phyloP scores from a whole-genome alignment of 2,797 vertebrate genomes.

The Eulemur rubriventer region DNA sequence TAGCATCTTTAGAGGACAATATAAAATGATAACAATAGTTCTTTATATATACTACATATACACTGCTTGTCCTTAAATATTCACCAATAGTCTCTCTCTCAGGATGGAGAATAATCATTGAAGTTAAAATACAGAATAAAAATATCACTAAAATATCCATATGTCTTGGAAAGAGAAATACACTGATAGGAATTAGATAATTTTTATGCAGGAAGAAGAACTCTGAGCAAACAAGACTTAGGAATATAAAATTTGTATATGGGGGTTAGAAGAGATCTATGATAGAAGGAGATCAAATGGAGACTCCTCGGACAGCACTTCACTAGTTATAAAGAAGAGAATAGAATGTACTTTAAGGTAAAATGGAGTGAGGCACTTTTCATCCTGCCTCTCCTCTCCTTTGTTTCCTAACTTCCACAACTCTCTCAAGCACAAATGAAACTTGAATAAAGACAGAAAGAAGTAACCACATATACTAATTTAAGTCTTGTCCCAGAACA shows the following conservation, averaged over 20 bases:
- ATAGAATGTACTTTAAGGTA: background rate
- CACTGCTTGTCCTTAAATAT: background rate
- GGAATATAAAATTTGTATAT: background rate
- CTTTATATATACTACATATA: background rate
- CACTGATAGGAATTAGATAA: background rate
- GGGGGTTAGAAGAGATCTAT: background rate
- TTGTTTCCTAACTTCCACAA: background rate
- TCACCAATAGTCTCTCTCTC: background rate
- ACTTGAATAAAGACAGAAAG: background rate
- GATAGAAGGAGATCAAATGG: background rate
- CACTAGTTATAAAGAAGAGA: background rate
- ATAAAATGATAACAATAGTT: background rate
- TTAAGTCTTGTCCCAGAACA: background rate
- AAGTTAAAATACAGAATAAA: background rate
- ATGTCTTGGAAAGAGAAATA: background rate
- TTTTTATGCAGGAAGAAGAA: background rate
- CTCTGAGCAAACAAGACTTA: background rate
- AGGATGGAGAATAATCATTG: background rate
- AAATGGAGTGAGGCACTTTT: background rate
- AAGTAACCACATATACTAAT: background rate
- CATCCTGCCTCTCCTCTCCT: background rate
- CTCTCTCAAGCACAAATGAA: background rate
- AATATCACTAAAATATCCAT: slow-evolving; percentile 7
- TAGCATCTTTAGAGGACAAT: background rate
- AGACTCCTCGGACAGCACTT: background rate